These are phyloP conservation scores for Neotragus pygmaeus DNA, from an alignment of 2,113 vertebrate genomes.

Conservation along the genomic window DNA sequence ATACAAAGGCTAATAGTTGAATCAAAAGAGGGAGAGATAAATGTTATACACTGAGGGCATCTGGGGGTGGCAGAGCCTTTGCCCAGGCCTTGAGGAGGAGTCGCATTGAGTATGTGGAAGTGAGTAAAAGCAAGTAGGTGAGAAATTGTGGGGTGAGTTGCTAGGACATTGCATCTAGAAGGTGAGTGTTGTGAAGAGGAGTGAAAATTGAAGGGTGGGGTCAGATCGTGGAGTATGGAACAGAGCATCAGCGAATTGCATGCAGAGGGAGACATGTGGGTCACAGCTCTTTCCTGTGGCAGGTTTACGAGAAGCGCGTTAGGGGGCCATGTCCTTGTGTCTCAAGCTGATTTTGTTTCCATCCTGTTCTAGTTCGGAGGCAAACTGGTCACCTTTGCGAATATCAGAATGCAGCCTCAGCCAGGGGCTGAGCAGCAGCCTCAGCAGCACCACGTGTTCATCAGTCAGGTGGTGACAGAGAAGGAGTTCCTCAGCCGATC, in stretches of 20 bases:
- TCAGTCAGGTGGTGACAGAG: conserved; percentile 96
- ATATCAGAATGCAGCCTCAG: conserved; percentile 79
- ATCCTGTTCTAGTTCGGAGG: conserved; percentile 89
- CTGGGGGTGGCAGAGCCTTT: neutral
- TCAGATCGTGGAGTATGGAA: neutral
- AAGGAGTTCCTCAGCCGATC: conserved; percentile 89
- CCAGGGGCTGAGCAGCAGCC: conserved; percentile 79
- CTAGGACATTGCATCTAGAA: neutral
- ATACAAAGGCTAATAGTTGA: neutral
- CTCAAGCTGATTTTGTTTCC: neutral
- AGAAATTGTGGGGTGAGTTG: neutral
- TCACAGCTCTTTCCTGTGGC: neutral
- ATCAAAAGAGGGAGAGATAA: neutral
- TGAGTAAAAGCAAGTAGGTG: neutral
- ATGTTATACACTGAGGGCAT: neutral
- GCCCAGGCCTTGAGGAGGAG: neutral
- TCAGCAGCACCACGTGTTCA: conserved; percentile 79
- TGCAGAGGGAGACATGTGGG: neutral
- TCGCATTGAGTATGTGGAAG: neutral
- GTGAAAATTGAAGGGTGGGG: neutral
- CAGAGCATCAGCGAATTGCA: neutral
- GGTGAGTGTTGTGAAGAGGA: neutral
- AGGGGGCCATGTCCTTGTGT: neutral
- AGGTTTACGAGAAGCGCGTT: fast-evolving
- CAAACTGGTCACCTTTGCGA: conserved; percentile 92